phyloP scores from a whole-genome alignment of 1,140 invertebrate genomes.

The Heliconius nattereri region DNA sequence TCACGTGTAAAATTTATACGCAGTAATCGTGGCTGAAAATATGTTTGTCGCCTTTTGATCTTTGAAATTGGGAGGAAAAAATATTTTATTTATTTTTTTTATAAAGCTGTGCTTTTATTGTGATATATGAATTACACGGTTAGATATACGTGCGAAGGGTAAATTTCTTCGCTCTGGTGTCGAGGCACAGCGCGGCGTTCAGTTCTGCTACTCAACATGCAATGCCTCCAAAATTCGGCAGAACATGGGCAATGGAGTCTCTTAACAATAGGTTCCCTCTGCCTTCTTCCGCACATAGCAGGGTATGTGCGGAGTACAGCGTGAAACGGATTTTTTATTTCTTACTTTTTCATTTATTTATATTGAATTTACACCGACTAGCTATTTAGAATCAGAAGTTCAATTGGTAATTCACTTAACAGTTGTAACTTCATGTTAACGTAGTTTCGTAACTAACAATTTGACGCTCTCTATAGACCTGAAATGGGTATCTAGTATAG shows the following conservation, averaged over 20 bases:
- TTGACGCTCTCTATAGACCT: background rate
- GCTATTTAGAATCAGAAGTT: background rate
- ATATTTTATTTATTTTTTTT: background rate
- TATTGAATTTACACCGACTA: background rate
- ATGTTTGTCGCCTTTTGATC: background rate
- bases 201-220: too few species aligned
- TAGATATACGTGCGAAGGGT: too few species aligned
- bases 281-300: too few species aligned
- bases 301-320: too few species aligned
- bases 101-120: background rate
- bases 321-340: too few species aligned
- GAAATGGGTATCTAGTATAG: background rate
- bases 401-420: background rate
- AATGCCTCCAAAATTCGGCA: too few species aligned
- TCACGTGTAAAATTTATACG: slow-evolving; percentile 4
- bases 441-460: background rate
- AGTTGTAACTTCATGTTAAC: background rate
- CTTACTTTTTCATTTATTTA: background rate
- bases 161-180: too few species aligned
- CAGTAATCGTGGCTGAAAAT: background rate
- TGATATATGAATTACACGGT: background rate
- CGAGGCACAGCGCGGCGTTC: too few species aligned
- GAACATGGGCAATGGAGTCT: too few species aligned
- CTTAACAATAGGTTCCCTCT: too few species aligned
- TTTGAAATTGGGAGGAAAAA: background rate